Evolutionary conservation across 2,888 invertebrate species (phyloP).

Genomic region (Drosophila melanocephala): DNA sequence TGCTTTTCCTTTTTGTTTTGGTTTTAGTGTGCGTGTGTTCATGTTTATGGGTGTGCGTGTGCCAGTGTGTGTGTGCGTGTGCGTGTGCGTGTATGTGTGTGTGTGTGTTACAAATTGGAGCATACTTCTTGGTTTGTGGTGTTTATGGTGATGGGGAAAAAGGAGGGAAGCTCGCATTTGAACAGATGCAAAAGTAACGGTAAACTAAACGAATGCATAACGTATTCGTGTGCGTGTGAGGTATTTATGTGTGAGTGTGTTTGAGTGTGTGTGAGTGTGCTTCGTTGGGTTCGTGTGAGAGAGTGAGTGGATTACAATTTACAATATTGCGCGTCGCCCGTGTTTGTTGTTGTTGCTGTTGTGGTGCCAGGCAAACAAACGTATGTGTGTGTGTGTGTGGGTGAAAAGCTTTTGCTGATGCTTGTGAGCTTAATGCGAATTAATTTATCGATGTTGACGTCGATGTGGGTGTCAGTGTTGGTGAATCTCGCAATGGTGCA

Average conservation of each 20-base stretch:
- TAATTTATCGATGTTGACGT: constrained; percentile 2
- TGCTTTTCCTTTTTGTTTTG: constrained; percentile 18
- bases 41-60: constrained; percentile 4
- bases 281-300: background rate
- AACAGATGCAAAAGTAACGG: constrained; percentile 27
- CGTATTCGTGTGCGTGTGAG: constrained; percentile 23
- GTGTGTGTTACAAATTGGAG: constrained; percentile 16
- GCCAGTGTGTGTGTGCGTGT: background rate
- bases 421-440: constrained; percentile 14
- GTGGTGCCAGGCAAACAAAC: constrained; percentile 36
- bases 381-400: constrained; percentile 2
- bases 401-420: constrained; percentile 15
- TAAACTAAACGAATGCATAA: constrained; percentile 50
- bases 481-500: constrained; percentile 35
- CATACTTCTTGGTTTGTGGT: constrained; percentile 27
- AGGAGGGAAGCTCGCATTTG: constrained; percentile 24
- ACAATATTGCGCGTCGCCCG: constrained; percentile 38
- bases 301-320: constrained; percentile 11
- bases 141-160: background rate
- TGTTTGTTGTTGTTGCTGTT: constrained; percentile 7
- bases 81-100: constrained; percentile 13
- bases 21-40: constrained; percentile 3
- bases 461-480: constrained; percentile 11
- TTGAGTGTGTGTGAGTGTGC: constrained; percentile 13
- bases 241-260: constrained; percentile 1